Conservation (phyloP, 2,888 invertebrate genomes). For the Salpingus planirostris region DNA sequence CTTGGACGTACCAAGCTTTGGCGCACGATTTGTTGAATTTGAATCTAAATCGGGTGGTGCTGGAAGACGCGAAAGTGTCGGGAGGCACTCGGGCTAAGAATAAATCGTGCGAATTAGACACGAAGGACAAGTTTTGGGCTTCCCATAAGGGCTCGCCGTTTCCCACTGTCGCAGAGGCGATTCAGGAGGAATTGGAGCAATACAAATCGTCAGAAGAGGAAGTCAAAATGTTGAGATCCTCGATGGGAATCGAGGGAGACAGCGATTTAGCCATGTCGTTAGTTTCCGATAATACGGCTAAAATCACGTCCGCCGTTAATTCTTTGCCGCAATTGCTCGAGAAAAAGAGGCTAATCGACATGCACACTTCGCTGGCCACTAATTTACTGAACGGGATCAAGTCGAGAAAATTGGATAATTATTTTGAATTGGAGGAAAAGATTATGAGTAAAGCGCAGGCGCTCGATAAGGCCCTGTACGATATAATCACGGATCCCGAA, state of each 20-base stretch:
- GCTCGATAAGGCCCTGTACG: constrained; percentile 76
- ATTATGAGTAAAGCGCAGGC: constrained; percentile 78
- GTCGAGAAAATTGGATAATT: constrained; percentile 84
- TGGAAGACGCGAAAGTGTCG: constrained; percentile 34
- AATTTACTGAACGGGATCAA: constrained; percentile 78
- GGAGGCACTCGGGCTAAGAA: constrained; percentile 61
- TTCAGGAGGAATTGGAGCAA: constrained; percentile 95
- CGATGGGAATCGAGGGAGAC: constrained; percentile 90
- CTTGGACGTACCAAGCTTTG: constrained; percentile 99
- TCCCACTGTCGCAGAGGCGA: constrained; percentile 94
- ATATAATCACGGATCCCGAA: constrained; percentile 76
- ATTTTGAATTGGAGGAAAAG: constrained; percentile 97
- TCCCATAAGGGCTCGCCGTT: constrained; percentile 91
- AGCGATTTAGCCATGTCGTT: constrained; percentile 76
- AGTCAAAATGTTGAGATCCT: constrained; percentile 86
- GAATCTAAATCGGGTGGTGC: constrained; percentile 64
- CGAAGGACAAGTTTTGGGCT: constrained; percentile 85
- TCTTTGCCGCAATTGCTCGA: constrained; percentile 94
- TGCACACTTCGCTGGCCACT: constrained; percentile 98
- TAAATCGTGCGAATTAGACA: constrained; percentile 82
- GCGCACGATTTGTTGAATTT: constrained; percentile 93
- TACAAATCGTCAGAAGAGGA: constrained; percentile 89
- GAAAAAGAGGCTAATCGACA: constrained; percentile 94
- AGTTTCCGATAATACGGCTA: constrained; percentile 87
- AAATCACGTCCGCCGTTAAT: constrained; percentile 89